Conservation (phyloP, 2,797 vertebrate species). For the Oreochromis grahami region DNA sequence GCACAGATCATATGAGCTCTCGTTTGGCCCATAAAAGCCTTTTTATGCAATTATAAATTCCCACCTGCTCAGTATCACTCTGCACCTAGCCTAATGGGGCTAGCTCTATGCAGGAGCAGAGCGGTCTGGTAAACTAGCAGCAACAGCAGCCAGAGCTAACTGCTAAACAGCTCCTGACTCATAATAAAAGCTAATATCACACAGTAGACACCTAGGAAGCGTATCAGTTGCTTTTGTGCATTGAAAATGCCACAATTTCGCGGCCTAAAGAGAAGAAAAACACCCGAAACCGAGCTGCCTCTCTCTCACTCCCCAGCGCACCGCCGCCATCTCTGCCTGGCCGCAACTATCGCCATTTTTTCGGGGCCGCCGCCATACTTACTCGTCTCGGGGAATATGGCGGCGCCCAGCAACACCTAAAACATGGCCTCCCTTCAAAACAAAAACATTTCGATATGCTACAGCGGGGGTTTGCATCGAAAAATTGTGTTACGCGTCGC, state of each 20-base stretch:
- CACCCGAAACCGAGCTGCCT: conserved; percentile 51
- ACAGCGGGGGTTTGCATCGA: background rate
- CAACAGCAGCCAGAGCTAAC: conserved; percentile 10
- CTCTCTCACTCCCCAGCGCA: conserved; percentile 31
- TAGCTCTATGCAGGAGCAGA: background rate
- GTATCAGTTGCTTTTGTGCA: background rate
- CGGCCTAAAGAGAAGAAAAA: conserved; percentile 66
- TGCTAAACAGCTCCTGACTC: background rate
- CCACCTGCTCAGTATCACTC: background rate
- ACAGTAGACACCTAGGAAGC: background rate
- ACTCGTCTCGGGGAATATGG: conserved; percentile 98
- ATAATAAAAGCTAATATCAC: background rate
- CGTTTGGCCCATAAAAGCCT: rapidly evolving
- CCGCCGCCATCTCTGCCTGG: conserved; percentile 84
- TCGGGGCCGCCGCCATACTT: conserved; percentile 94
- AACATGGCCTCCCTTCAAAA: conserved; percentile 99
- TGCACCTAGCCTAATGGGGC: background rate
- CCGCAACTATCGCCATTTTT: conserved; percentile 91
- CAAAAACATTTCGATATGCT: conserved; percentile 83
- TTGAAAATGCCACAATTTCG: conserved; percentile 49
- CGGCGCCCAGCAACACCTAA: conserved; percentile 97
- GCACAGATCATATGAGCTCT: background rate
- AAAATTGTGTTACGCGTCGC: conserved; percentile 20
- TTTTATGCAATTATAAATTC: background rate
- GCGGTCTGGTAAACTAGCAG: background rate